Evolutionary conservation across 1,140 invertebrate genomes (phyloP).

Genomic region (Pogonomyrmex californicus): DNA sequence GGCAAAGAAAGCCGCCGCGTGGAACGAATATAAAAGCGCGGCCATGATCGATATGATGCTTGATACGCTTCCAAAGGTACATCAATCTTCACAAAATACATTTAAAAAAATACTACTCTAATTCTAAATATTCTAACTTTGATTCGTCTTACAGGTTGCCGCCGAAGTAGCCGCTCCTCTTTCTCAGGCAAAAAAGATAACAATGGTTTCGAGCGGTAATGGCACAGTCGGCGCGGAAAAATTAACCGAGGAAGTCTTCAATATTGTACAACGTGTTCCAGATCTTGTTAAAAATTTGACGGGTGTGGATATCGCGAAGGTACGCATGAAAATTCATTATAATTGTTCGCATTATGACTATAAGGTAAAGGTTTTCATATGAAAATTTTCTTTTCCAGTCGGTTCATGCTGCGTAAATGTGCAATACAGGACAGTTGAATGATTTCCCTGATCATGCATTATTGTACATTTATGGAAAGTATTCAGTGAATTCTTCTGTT

Average conservation of each 20-base stretch:
- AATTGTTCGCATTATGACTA: constrained; percentile 1
- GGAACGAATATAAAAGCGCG: constrained; percentile 97
- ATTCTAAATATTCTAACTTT: constrained; percentile 56
- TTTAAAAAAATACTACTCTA: neutral
- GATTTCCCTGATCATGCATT: constrained; percentile 55
- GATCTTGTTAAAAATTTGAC: constrained; percentile 96
- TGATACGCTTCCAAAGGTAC: constrained; percentile 97
- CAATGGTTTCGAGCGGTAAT: constrained; percentile 97
- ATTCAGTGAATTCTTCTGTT: constrained; percentile 52
- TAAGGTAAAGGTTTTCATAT: neutral
- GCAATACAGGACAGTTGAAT: constrained; percentile 57
- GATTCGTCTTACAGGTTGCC: constrained; percentile 91
- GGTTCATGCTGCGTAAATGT: constrained; percentile 84
- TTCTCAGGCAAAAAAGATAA: constrained; percentile 97
- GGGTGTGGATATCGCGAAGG: constrained; percentile 96
- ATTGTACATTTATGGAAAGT: constrained; percentile 56
- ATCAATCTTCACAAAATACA: constrained; percentile 3
- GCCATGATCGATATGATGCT: constrained; percentile 99
- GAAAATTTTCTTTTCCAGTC: constrained; percentile 82
- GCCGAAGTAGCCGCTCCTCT: constrained; percentile 98
- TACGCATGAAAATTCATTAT: constrained; percentile 77
- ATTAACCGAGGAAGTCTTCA: constrained; percentile 96
- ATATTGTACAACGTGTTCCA: constrained; percentile 96
- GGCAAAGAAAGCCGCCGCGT: constrained; percentile 98
- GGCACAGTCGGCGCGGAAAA: constrained; percentile 97